These are phyloP conservation scores for Megalops cyprinoides DNA, from an alignment of 2,797 vertebrate species.

Conservation along the genomic window DNA sequence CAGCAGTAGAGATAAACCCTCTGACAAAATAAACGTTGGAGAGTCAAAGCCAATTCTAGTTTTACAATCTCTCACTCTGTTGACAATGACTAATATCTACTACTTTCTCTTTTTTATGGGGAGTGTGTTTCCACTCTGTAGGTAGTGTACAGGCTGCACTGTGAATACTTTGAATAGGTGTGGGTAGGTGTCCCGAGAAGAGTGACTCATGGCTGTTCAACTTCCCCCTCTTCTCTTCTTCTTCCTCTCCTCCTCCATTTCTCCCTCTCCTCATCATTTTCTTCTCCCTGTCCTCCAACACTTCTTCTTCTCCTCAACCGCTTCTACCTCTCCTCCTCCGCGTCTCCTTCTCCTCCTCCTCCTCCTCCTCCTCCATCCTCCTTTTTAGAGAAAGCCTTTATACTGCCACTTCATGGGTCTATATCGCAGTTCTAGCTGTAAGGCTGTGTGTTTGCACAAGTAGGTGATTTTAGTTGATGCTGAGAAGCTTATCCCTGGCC, in stretches of 20 bases:
- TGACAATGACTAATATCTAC: slow-evolving; percentile 27
- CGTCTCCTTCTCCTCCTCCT: too few relatives aligned
- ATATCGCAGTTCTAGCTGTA: too few relatives aligned
- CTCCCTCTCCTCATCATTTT: too few relatives aligned
- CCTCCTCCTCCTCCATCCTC: too few relatives aligned
- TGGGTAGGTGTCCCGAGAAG: slow-evolving; percentile 14
- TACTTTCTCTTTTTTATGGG: slow-evolving; percentile 23
- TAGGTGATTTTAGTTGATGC: too few relatives aligned
- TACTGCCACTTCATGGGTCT: too few relatives aligned
- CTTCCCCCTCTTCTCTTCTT: slow-evolving; percentile 25
- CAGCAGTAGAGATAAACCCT: too few relatives aligned
- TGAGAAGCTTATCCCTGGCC: too few relatives aligned
- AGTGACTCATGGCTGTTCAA: too few relatives aligned
- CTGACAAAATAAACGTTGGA: slow-evolving; percentile 23
- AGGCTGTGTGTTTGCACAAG: too few relatives aligned
- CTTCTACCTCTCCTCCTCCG: not conserved
- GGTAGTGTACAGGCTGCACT: slow-evolving; percentile 22
- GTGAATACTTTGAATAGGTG: slow-evolving; percentile 24
- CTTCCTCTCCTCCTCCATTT: too few relatives aligned
- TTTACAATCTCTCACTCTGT: slow-evolving; percentile 14
- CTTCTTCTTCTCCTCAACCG: not conserved
- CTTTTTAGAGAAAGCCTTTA: too few relatives aligned
- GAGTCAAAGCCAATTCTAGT: slow-evolving; percentile 22
- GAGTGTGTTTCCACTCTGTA: slow-evolving; percentile 26
- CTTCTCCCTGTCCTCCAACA: slow-evolving; percentile 9